Base-by-base conservation (phyloP, 2,113 vertebrate genomes). In the Microcebus tavaratra region DNA sequence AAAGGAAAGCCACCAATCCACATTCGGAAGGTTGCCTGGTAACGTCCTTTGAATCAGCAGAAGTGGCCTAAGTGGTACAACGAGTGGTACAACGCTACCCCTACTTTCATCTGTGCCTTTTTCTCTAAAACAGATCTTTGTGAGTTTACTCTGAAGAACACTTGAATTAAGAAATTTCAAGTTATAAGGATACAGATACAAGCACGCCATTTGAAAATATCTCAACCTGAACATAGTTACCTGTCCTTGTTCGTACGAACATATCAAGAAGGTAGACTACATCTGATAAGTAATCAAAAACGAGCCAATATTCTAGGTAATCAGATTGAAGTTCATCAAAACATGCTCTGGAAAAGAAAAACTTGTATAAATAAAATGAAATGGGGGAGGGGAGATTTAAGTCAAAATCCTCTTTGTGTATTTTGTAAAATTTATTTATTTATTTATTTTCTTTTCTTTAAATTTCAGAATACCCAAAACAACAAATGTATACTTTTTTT, bases 271-370 rank as follows among this genome's bases (percentile, higher is more conserved):
- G 3, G 94, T 99, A 99, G 95, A 98, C 21, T 21, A 98, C 0
- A 97, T 99, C 99, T 65, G 99, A 99, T 14, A 98, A 0, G 0
- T 99, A 99, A 98, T 99, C 99, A 79, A 99, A 45, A 89, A 99
- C 2, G 93, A 99, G 98, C 99, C 99, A 99, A 1, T 59, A 83
- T 3, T 11, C 67, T 94, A 99, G 36, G 80, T 99, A 99, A 97
- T 99, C 99, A 0, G 98, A 97, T 95, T 99, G 99, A 72, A 99
- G 98, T 97, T 99, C 99, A 97, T 99, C 99, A 92, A 99, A 99
- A 97, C 99, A 99, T 9, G 99, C 99, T 98, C 99, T 99, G 98
- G 78, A 97, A 97, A 78, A 95, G 55, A 96, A 97, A 96, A 84
- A 48, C 2, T 80, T 76, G 11, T 42, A 45, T 92, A 75, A 95